Evolutionary conservation across 2,888 invertebrate species (phyloP).

Genomic region (Gryllus longicercus): DNA sequence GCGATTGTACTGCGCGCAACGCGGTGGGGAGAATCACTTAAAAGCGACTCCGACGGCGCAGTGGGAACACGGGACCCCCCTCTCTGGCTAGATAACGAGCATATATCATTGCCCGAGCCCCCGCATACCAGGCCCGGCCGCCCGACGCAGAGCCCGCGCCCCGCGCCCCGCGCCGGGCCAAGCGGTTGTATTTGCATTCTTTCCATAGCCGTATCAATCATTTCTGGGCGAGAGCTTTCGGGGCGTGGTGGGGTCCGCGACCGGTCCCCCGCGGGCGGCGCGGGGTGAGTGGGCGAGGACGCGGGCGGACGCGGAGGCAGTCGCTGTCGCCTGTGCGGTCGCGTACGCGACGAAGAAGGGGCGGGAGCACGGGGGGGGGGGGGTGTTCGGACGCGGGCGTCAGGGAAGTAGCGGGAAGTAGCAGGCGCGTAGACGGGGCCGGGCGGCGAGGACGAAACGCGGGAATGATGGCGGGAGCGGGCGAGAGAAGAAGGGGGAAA

Average conservation of each 20-base stretch:
- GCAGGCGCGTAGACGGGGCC: no score
- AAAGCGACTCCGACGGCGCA: not conserved
- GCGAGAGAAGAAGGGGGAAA: no score
- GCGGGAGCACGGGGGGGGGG: not conserved
- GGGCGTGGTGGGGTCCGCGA: not conserved
- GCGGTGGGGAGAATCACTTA: not conserved
- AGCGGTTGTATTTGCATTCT: constrained; percentile 10
- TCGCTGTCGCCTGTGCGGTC: not conserved
- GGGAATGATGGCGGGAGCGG: no score
- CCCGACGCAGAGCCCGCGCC: not conserved
- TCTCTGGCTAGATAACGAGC: not conserved
- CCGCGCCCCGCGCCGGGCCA: not conserved
- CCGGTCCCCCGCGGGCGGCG: not conserved
- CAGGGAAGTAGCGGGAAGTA: no score
- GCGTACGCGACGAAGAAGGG: not conserved
- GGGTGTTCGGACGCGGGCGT: not conserved
- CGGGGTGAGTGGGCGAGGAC: not conserved
- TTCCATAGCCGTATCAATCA: not conserved
- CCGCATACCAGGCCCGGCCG: constrained; percentile 5
- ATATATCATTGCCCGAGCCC: constrained; percentile 9
- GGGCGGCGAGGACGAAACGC: no score
- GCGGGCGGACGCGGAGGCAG: not conserved
- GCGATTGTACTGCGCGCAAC: not conserved
- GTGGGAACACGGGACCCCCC: constrained; percentile 9
- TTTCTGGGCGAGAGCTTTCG: not conserved